phyloP scores from a whole-genome alignment of 2,888 invertebrate genomes.

The Acleris cristana region DNA sequence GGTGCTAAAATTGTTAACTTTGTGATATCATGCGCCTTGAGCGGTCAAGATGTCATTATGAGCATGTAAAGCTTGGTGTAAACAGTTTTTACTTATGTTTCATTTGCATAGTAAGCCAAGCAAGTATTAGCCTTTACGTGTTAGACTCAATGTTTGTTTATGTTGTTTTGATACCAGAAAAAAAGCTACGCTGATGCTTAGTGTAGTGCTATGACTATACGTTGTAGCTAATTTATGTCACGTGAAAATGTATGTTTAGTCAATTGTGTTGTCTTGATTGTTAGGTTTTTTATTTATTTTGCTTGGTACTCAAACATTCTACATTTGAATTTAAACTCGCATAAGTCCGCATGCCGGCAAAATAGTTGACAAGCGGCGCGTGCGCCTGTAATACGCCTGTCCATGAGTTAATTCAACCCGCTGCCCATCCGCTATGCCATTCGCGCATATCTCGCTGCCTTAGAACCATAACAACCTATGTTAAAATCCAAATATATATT shows the following conservation, averaged over 20 bases:
- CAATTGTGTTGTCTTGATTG: too few species aligned
- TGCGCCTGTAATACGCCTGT: conserved; percentile 33
- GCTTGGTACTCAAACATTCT: too few species aligned
- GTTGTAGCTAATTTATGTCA: not conserved
- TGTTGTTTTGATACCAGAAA: conserved; percentile 5
- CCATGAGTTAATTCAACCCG: conserved; percentile 37
- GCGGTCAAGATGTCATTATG: conserved; percentile 19
- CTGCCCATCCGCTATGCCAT: conserved; percentile 10
- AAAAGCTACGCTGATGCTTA: not conserved
- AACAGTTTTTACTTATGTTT: not conserved
- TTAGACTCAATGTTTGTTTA: conserved; percentile 12
- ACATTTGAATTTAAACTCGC: not conserved
- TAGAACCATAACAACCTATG: too few species aligned
- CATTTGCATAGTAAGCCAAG: conserved; percentile 7
- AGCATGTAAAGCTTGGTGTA: conserved; percentile 4
- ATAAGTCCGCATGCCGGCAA: conserved; percentile 1
- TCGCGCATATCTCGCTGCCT: conserved; percentile 1
- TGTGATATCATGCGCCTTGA: conserved; percentile 25
- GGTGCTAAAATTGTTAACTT: conserved; percentile 36
- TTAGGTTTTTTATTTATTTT: too few species aligned
- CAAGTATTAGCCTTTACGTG: conserved; percentile 6
- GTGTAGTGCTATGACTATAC: not conserved
- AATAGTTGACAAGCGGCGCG: conserved; percentile 28
- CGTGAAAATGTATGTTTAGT: not conserved
- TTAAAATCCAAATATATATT: too few species aligned